Conservation (phyloP, 1,140 invertebrate species). For the Cryptotermes secundus region DNA sequence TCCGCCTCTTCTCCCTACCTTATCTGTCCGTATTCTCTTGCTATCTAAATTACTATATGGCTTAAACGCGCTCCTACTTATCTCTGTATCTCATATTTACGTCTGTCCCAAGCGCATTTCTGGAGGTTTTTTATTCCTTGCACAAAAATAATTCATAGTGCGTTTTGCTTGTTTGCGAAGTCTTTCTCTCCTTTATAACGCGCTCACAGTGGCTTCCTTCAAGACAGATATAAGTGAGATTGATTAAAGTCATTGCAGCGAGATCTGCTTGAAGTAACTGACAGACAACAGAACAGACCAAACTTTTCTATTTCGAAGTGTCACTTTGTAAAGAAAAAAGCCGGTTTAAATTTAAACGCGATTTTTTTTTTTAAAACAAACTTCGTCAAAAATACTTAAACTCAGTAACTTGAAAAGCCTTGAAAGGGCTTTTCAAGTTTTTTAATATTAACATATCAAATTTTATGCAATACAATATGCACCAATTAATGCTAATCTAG, state of each 20-base stretch:
- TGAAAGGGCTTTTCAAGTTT: no score
- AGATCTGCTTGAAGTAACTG: no score
- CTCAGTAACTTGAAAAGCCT: no score
- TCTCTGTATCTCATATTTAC: conserved; percentile 28
- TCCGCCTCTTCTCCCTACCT: neutral
- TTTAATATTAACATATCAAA: no score
- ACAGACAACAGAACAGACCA: no score
- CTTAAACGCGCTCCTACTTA: conserved; percentile 26
- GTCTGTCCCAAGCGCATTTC: conserved; percentile 18
- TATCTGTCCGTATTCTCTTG: conserved; percentile 24
- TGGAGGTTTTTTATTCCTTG: neutral
- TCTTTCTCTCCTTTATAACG: neutral
- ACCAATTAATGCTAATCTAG: no score
- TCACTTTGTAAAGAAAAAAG: no score
- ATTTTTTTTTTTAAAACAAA: no score
- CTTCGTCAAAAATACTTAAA: no score
- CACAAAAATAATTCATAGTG: conserved; percentile 23
- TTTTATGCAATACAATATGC: no score
- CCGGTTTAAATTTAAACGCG: no score
- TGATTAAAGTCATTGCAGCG: neutral
- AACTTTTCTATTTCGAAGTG: no score
- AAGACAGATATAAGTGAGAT: neutral
- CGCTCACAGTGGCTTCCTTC: neutral
- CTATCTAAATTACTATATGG: conserved; percentile 28
- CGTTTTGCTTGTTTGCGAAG: conserved; percentile 29